phyloP scores from a whole-genome alignment of 2,797 vertebrate species.

The Pangasius djambal region DNA sequence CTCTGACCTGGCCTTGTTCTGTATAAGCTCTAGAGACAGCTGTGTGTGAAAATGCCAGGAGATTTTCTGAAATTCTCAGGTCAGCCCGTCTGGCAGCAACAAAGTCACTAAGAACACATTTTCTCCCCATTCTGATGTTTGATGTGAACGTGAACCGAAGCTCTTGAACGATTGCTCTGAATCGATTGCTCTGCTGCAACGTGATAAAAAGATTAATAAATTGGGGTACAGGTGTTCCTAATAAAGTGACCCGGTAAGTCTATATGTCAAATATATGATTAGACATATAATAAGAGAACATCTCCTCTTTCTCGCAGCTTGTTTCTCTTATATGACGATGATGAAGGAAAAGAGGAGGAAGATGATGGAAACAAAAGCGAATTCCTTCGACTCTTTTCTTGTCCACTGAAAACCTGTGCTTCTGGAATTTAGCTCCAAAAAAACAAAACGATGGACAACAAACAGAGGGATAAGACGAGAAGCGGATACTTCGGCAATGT shows the following conservation, averaged over 20 bases:
- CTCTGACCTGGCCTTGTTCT: neutral
- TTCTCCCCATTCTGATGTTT: neutral
- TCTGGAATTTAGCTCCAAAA: constrained; percentile 43
- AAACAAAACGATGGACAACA: constrained; percentile 62
- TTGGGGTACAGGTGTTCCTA: too few relatives aligned
- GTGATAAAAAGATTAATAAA: neutral
- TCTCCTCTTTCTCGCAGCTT: neutral
- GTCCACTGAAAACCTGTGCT: constrained; percentile 21
- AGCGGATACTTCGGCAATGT: constrained; percentile 78
- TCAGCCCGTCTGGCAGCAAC: neutral
- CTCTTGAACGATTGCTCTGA: neutral
- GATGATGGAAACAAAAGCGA: constrained; percentile 45
- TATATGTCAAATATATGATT: neutral
- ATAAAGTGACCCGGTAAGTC: neutral
- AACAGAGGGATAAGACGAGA: constrained; percentile 69
- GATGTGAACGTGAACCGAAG: neutral
- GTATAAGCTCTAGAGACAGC: neutral
- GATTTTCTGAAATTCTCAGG: neutral
- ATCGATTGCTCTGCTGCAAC: neutral
- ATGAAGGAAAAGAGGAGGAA: constrained; percentile 67
- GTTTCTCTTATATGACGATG: neutral
- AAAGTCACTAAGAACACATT: neutral
- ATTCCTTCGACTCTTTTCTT: constrained; percentile 67
- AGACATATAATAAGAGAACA: neutral
- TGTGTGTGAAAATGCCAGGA: neutral